Conservation (phyloP, 2,888 invertebrate species). For the Petrolisthes cinctipes region DNA sequence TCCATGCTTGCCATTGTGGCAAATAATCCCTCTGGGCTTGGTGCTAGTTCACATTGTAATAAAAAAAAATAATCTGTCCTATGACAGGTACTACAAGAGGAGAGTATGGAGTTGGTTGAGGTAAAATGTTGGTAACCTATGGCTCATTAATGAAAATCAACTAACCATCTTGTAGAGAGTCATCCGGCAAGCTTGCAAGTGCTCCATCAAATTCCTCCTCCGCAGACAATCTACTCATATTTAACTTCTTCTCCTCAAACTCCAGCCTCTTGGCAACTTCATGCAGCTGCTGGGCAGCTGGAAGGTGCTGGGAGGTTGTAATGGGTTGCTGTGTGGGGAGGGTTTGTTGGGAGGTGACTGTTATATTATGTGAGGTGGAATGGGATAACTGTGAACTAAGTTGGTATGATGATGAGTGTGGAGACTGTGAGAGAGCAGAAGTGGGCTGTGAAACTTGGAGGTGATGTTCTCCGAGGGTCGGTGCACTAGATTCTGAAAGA, state of each 20-base stretch:
- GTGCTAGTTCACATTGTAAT: too few species aligned
- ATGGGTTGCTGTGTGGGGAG: not conserved
- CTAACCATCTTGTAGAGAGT: constrained; percentile 14
- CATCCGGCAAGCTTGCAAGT: not conserved
- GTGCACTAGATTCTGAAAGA: too few species aligned
- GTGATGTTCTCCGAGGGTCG: not conserved
- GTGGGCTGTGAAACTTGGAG: not conserved
- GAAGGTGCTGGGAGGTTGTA: not conserved
- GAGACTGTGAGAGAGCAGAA: not conserved
- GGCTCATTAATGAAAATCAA: not conserved
- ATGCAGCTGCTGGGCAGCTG: constrained; percentile 17
- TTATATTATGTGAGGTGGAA: not conserved
- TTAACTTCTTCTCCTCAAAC: constrained; percentile 27
- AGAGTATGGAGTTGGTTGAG: too few species aligned
- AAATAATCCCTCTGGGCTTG: too few species aligned
- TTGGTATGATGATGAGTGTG: not conserved
- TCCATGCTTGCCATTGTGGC: too few species aligned
- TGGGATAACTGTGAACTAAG: not conserved
- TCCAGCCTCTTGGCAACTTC: constrained; percentile 39
- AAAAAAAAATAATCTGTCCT: too few species aligned
- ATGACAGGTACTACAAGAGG: too few species aligned
- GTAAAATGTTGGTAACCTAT: too few species aligned
- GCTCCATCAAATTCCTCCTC: constrained; percentile 16
- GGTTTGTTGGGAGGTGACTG: not conserved
- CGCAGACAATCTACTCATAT: not conserved